phyloP scores from a whole-genome alignment of 1,140 invertebrate genomes.

The Battus philenor region DNA sequence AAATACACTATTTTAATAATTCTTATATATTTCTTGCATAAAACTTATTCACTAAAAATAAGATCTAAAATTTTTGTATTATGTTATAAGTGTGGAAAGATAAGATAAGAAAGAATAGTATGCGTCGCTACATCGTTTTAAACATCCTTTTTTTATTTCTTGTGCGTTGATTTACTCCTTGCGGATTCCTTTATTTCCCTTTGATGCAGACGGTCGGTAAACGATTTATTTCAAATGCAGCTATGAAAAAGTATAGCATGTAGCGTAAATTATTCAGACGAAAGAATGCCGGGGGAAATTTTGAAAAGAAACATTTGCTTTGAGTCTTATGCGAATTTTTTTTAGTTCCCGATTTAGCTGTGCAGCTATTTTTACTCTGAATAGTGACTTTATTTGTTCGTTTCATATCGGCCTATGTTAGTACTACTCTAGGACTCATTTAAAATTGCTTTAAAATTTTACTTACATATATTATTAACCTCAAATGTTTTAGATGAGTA shows the following conservation, averaged over 20 bases:
- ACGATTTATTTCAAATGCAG: slow-evolving; percentile 26
- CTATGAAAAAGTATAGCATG: slow-evolving; percentile 7
- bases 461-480: too few relatives aligned
- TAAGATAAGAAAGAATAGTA: too few relatives aligned
- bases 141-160: slow-evolving; percentile 44
- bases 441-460: not conserved
- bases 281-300: slow-evolving; percentile 15
- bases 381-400: not conserved
- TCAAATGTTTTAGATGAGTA: too few relatives aligned
- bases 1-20: too few relatives aligned
- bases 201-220: slow-evolving; percentile 31
- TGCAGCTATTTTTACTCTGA: not conserved
- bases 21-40: too few relatives aligned
- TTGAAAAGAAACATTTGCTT: slow-evolving; percentile 16
- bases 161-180: slow-evolving; percentile 41
- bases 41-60: too few relatives aligned
- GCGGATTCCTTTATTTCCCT: slow-evolving; percentile 40
- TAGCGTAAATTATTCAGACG: slow-evolving; percentile 14
- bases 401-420: not conserved
- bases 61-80: too few relatives aligned
- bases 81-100: too few relatives aligned
- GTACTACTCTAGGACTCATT: not conserved
- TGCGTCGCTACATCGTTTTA: too few relatives aligned
- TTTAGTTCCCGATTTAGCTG: slow-evolving; percentile 12
- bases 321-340: slow-evolving; percentile 14